phyloP scores from a whole-genome alignment of 1,140 invertebrate genomes.

The Holcopasites calliopsidis region DNA sequence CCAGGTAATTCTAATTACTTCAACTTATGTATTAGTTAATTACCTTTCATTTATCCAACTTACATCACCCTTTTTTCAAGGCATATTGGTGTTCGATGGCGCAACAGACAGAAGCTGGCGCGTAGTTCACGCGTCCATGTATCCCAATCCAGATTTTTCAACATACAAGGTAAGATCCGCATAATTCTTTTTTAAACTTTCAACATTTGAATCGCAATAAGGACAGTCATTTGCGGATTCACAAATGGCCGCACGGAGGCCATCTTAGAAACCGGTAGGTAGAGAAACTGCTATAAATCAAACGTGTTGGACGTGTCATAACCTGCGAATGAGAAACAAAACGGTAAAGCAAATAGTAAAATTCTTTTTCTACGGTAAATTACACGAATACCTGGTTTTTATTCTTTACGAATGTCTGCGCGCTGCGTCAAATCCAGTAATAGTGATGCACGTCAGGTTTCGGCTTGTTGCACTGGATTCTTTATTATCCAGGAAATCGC shows the following conservation, averaged over 20 bases:
- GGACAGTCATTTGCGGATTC: not conserved
- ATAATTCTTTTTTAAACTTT: not conserved
- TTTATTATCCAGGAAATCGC: not conserved
- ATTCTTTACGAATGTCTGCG: not conserved
- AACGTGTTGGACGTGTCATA: no score
- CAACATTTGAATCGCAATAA: no score
- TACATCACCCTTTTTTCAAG: conserved; percentile 70
- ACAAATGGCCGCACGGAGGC: no score
- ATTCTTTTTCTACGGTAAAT: conserved; percentile 57
- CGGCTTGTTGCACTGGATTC: not conserved
- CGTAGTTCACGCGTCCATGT: conserved; percentile 88
- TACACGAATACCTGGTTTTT: not conserved
- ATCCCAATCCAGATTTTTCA: conserved; percentile 88
- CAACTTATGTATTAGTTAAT: not conserved
- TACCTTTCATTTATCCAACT: not conserved
- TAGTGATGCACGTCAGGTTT: no score
- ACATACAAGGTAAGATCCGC: conserved; percentile 77
- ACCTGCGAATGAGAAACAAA: no score
- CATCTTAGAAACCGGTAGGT: no score
- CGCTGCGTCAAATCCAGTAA: not conserved
- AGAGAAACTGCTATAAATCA: no score
- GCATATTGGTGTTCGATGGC: conserved; percentile 87
- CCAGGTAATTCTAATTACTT: conserved; percentile 80
- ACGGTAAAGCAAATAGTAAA: not conserved
- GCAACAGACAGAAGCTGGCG: conserved; percentile 87